A percentile compares a stretch with the other conserved stretches of the same genome.
Evolutionary conservation across 2,797 vertebrate species (phyloP).

Genomic region (Phaenicophaeus curvirostris): DNA sequence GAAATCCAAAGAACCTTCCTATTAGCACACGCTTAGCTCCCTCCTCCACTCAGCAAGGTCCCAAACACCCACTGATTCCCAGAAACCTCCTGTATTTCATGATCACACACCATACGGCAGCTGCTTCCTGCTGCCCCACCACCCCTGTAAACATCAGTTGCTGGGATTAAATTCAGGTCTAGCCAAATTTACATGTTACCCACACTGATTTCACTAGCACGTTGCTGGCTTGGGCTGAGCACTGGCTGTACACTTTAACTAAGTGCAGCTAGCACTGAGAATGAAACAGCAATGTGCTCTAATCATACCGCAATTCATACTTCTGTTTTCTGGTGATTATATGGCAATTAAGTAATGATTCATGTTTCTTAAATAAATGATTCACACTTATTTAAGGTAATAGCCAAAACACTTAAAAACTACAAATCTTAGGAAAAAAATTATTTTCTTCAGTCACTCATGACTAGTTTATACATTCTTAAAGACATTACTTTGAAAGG

Average conservation of each 20-base stretch:
- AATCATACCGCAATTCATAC: background rate
- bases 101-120: background rate
- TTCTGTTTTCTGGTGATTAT: background rate
- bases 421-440: background rate
- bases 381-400: background rate
- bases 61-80: background rate
- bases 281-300: background rate
- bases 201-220: background rate
- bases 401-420: background rate
- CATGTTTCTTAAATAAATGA: background rate
- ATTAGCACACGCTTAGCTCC: background rate
- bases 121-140: background rate
- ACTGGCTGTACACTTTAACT: background rate
- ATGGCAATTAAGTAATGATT: background rate
- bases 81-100: background rate
- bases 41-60: background rate
- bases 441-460: background rate
- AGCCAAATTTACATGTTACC: fast-evolving
- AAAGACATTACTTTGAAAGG: background rate
- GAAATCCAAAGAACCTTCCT: slow-evolving; percentile 32
- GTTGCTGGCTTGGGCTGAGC: background rate
- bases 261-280: background rate
- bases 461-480: background rate
- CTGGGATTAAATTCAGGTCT: background rate
- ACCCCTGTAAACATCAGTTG: background rate